Conservation (phyloP, 1,140 invertebrate genomes). For the Frieseomelitta varia region DNA sequence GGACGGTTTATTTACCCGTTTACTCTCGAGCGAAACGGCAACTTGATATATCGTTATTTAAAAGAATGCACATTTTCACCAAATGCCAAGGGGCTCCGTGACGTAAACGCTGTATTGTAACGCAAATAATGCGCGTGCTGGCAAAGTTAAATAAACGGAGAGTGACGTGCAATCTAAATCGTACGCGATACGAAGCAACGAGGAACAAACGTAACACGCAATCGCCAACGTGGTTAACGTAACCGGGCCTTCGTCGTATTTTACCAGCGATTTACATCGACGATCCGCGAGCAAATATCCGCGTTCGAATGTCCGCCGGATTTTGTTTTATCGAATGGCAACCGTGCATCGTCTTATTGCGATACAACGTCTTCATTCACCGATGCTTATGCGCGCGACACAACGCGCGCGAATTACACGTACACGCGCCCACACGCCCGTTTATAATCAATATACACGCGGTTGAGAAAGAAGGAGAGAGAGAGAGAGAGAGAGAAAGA, state of each 20-base stretch:
- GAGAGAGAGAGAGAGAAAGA: not conserved
- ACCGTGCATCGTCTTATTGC: slow-evolving; percentile 41
- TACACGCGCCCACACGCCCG: not conserved
- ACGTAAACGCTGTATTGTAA: slow-evolving; percentile 39
- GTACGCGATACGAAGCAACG: slow-evolving; percentile 48
- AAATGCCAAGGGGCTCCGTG: not conserved
- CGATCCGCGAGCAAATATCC: slow-evolving; percentile 21
- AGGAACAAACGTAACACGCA: slow-evolving; percentile 37
- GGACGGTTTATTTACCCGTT: slow-evolving; percentile 13
- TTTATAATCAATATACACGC: not conserved
- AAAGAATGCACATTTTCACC: slow-evolving; percentile 14
- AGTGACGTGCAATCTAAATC: slow-evolving; percentile 50
- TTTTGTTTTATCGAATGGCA: slow-evolving; percentile 23
- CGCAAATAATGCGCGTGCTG: slow-evolving; percentile 43
- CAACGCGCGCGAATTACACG: slow-evolving; percentile 4
- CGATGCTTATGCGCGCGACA: slow-evolving; percentile 13
- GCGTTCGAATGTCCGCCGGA: slow-evolving; percentile 19
- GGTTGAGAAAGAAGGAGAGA: not conserved
- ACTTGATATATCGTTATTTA: slow-evolving; percentile 38
- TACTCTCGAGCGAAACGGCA: not conserved
- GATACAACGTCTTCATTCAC: slow-evolving; percentile 44
- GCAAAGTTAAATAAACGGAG: slow-evolving; percentile 47
- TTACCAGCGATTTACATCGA: slow-evolving; percentile 21
- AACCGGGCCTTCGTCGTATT: slow-evolving; percentile 9
- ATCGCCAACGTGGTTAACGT: slow-evolving; percentile 43